Evolutionary conservation across 1,140 invertebrate species (phyloP).

Genomic region (Elymnias hypermnestra): DNA sequence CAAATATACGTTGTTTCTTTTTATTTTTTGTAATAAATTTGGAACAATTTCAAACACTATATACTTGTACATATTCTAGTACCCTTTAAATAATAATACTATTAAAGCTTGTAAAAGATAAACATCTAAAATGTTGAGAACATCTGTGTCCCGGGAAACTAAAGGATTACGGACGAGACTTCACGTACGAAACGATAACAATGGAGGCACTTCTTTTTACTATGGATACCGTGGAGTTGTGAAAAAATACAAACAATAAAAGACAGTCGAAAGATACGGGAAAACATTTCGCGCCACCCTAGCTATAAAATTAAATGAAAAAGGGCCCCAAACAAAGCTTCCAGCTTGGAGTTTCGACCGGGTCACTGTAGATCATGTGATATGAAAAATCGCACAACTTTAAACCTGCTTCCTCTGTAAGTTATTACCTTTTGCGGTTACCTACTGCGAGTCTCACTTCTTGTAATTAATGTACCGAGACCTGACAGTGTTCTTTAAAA

Average conservation of each 20-base stretch:
- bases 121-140: slow-evolving; percentile 24
- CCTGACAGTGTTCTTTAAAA: slow-evolving; percentile 20
- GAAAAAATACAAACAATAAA: slow-evolving; percentile 41
- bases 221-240: slow-evolving; percentile 29
- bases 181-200: slow-evolving; percentile 30
- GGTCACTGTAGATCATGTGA: slow-evolving; percentile 37
- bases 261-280: slow-evolving; percentile 26
- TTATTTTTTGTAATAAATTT: no score
- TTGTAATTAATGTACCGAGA: slow-evolving; percentile 37
- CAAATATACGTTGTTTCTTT: no score
- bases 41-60: no score
- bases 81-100: slow-evolving; percentile 21
- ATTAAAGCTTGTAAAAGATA: slow-evolving; percentile 21
- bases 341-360: slow-evolving; percentile 14
- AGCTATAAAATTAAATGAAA: slow-evolving; percentile 39
- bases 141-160: slow-evolving; percentile 28
- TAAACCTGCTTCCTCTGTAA: slow-evolving; percentile 36
- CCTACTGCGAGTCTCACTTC: slow-evolving; percentile 27
- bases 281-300: slow-evolving; percentile 30
- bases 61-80: no score
- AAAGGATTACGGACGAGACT: slow-evolving; percentile 29
- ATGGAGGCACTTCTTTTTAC: slow-evolving; percentile 27
- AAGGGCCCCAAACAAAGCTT: slow-evolving; percentile 21
- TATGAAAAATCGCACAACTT: slow-evolving; percentile 52
- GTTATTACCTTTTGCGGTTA: slow-evolving; percentile 43